A percentile compares a stretch with the other conserved stretches of the same genome.
Conservation (phyloP, 2,797 vertebrate genomes). For the Pteropus rufus region DNA sequence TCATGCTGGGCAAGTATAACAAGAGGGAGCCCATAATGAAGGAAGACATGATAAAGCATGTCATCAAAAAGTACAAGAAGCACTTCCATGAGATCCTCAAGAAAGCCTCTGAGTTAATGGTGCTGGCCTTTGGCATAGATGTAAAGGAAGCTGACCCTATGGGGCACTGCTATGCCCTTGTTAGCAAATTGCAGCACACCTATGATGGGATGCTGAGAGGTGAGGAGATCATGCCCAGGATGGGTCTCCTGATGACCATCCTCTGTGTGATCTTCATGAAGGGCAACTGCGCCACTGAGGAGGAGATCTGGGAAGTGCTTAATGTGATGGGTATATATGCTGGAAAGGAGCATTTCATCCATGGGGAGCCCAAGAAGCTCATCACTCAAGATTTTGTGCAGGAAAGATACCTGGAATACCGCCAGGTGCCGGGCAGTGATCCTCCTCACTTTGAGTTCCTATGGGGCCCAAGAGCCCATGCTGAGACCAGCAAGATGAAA, state of each 20-base stretch:
- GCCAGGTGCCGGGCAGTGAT: background rate
- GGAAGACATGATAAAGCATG: slow-evolving; percentile 15
- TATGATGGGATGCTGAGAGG: background rate
- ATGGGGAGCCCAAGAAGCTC: slow-evolving; percentile 24
- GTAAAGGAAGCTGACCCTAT: slow-evolving; percentile 25
- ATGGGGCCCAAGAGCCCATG: background rate
- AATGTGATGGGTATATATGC: background rate
- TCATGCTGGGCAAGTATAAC: slow-evolving; percentile 1
- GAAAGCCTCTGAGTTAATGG: slow-evolving; percentile 37
- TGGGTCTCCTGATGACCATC: slow-evolving; percentile 4
- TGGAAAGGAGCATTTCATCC: background rate
- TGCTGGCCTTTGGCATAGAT: slow-evolving; percentile 21
- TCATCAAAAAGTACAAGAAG: background rate
- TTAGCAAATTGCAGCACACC: background rate
- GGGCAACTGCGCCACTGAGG: background rate
- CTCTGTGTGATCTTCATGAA: slow-evolving; percentile 53
- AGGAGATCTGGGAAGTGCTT: slow-evolving; percentile 39
- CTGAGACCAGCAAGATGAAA: slow-evolving; percentile 41
- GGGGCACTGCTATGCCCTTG: background rate
- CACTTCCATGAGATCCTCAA: background rate
- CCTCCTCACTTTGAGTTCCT: background rate
- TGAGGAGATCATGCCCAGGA: background rate
- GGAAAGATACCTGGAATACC: background rate
- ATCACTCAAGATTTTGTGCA: slow-evolving; percentile 15
- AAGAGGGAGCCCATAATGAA: slow-evolving; percentile 27